These are phyloP conservation scores for Percina caprodes DNA, from an alignment of 2,113 vertebrate species.

Conservation along the genomic window DNA sequence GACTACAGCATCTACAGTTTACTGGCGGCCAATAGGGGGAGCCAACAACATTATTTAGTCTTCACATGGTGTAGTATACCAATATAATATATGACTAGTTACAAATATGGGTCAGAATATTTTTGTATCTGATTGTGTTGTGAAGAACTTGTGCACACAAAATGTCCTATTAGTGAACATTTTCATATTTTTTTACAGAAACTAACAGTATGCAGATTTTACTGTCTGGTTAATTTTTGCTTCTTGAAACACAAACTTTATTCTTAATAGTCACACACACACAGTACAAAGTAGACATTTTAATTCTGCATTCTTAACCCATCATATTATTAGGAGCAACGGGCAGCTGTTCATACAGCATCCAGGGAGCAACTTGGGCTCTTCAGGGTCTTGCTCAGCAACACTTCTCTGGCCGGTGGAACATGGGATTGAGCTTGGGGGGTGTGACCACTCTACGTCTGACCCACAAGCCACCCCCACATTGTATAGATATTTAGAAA, in stretches of 20 bases:
- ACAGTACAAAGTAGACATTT: too few relatives aligned
- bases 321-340: too few relatives aligned
- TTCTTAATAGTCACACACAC: too few relatives aligned
- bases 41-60: background rate
- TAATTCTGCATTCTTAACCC: too few relatives aligned
- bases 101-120: background rate
- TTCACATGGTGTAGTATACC: background rate
- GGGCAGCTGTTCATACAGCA: too few relatives aligned
- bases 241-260: background rate
- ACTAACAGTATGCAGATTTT: background rate
- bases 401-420: too few relatives aligned
- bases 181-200: background rate
- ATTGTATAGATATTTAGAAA: background rate
- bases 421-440: too few relatives aligned
- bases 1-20: background rate
- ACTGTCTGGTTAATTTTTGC: background rate
- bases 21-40: conserved; percentile 24
- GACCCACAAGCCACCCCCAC: too few relatives aligned
- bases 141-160: background rate
- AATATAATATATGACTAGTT: too few relatives aligned
- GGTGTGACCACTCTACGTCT: too few relatives aligned
- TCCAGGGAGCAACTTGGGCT: too few relatives aligned
- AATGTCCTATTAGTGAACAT: background rate
- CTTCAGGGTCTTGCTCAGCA: too few relatives aligned
- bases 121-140: background rate